These are phyloP conservation scores for Elysia chlorotica DNA, from an alignment of 1,140 invertebrate genomes.

Conservation along the genomic window DNA sequence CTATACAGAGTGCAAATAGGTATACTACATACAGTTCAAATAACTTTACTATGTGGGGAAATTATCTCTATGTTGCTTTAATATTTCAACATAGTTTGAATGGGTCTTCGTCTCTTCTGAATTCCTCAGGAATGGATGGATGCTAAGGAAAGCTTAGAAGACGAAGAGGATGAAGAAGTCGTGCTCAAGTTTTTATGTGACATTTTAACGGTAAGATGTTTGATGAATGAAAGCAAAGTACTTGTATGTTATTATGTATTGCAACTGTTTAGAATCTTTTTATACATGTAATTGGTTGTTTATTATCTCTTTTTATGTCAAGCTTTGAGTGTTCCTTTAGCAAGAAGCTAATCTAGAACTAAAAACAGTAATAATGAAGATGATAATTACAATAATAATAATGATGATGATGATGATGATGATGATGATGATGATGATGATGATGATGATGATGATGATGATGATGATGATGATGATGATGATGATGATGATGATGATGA, in stretches of 20 bases:
- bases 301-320: too few relatives aligned
- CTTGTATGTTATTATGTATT: too few relatives aligned
- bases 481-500: neutral
- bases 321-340: too few relatives aligned
- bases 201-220: constrained; percentile 39
- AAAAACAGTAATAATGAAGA: neutral
- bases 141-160: constrained; percentile 53
- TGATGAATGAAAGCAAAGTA: neutral
- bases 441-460: neutral
- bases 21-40: too few relatives aligned
- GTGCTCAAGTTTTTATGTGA: constrained; percentile 41
- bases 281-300: neutral
- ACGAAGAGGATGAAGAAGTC: constrained; percentile 43
- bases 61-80: too few relatives aligned
- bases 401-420: neutral
- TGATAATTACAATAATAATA: neutral
- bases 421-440: neutral
- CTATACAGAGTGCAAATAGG: too few relatives aligned
- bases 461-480: neutral
- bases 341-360: neutral
- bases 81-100: too few relatives aligned
- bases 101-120: too few relatives aligned
- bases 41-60: too few relatives aligned
- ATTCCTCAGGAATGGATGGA: constrained; percentile 40
- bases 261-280: neutral